Percentiles rank a stretch among this genome's conserved stretches.
Evolutionary conservation across 2,113 vertebrate genomes (phyloP).

Genomic region (Sminthopsis crassicaudata): DNA sequence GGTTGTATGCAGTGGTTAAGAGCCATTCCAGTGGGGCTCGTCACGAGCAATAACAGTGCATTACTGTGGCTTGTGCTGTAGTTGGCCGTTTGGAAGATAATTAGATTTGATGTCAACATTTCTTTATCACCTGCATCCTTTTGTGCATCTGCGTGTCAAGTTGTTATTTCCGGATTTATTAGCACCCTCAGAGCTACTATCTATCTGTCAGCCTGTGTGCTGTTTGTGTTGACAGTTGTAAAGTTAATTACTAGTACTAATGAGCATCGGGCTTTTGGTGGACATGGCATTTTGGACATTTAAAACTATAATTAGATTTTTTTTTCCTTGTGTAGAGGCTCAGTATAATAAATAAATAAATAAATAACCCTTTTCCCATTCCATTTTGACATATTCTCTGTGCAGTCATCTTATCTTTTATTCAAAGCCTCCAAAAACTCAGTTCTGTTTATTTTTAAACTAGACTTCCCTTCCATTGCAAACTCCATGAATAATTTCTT

Average conservation of each 20-base stretch:
- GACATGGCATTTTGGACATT: conserved; percentile 91
- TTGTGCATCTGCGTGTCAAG: conserved; percentile 91
- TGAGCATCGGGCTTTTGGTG: conserved; percentile 91
- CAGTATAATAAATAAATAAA: conserved; percentile 61
- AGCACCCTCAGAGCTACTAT: conserved; percentile 88
- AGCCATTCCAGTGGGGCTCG: conserved; percentile 84
- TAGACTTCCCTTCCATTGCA: conserved; percentile 69
- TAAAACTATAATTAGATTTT: conserved; percentile 89
- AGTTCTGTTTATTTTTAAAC: conserved; percentile 72
- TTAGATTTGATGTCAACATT: conserved; percentile 95
- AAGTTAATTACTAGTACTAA: conserved; percentile 94
- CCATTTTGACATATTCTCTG: conserved; percentile 75
- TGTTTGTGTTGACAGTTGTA: conserved; percentile 92
- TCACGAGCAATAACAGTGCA: conserved; percentile 85
- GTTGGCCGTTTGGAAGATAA: conserved; percentile 90
- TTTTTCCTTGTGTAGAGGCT: conserved; percentile 78
- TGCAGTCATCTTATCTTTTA: conserved; percentile 74
- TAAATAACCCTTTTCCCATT: conserved; percentile 60
- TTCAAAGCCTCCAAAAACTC: conserved; percentile 76
- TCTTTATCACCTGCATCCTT: conserved; percentile 91
- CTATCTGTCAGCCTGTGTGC: conserved; percentile 89
- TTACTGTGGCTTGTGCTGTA: conserved; percentile 82
- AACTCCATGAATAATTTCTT: conserved; percentile 74
- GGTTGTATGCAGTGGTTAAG: conserved; percentile 80
- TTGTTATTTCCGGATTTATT: conserved; percentile 92